These are phyloP conservation scores for Gasteruption jaculator DNA, from an alignment of 2,888 invertebrate species.

Conservation along the genomic window DNA sequence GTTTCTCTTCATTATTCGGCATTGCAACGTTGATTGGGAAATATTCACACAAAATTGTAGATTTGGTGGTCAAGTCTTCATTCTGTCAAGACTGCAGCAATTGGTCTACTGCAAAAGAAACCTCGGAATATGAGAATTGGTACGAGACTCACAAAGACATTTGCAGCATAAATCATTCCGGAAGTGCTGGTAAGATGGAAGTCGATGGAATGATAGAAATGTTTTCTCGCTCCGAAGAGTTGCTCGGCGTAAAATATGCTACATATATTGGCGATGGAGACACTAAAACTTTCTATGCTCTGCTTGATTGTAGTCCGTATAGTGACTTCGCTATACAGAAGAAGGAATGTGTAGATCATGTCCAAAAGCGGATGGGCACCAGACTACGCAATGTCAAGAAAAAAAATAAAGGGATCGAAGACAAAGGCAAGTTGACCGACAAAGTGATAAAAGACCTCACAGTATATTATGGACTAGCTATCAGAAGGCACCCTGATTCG, in stretches of 20 bases:
- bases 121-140: conserved; percentile 18
- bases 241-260: conserved; percentile 13
- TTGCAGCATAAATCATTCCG: conserved; percentile 17
- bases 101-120: conserved; percentile 5
- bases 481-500: conserved; percentile 20
- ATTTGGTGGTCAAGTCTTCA: conserved; percentile 4
- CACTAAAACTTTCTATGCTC: conserved; percentile 18
- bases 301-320: conserved; percentile 11
- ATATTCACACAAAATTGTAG: conserved; percentile 10
- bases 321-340: conserved; percentile 8
- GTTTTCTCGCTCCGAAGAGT: conserved; percentile 12
- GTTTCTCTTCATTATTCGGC: conserved; percentile 12
- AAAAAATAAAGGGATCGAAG: conserved; percentile 13
- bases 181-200: conserved; percentile 14
- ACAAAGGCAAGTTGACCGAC: conserved; percentile 20
- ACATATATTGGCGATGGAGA: conserved; percentile 21
- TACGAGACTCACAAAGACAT: conserved; percentile 11
- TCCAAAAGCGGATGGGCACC: conserved; percentile 15
- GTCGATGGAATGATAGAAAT: conserved; percentile 12
- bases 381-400: conserved; percentile 14
- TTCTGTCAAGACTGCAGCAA: conserved; percentile 15
- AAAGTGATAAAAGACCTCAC: conserved; percentile 21
- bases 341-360: conserved; percentile 13
- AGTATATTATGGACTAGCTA: conserved; percentile 25
- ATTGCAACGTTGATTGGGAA: conserved; percentile 10